Evolutionary conservation across 2,888 invertebrate species (phyloP), one percentile per base, ranked within the genome.

Genomic region (Dascillus cervinus): DNA sequence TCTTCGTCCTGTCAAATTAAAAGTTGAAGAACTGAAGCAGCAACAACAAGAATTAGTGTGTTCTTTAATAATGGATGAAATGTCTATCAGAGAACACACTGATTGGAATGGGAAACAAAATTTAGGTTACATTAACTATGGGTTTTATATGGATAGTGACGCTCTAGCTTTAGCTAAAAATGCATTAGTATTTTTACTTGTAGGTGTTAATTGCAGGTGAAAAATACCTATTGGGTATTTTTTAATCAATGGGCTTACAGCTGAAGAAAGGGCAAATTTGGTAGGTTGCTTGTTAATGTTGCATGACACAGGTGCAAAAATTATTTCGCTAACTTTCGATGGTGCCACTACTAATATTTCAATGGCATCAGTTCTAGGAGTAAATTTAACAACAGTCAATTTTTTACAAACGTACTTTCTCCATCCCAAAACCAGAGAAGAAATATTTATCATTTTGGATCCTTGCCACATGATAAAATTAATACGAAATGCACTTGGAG

Each of bases 181-280:
- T 10, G 27, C 20, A 12, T 10, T 27, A 3, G 19, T 19, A 2
- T 27, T 27, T 10, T 8, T 27, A 12, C 2, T 27, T 10, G 15
- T n/a, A n/a, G n/a, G n/a, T n/a, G n/a, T n/a, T n/a, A n/a, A n/a
- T n/a, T n/a, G n/a, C n/a, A n/a, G n/a, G 2, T 43, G 40, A 32
- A 43, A 43, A 37, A 17, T 42, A n/a, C 40, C 41, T n/a, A 17
- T 38, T n/a, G 43, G 13, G 1, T 43, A 43, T 34, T 43, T 40
- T 26, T 29, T 43, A 9, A 29, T 38, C 17, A 23, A 39, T 20
- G 26, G 26, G 3, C 10, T 37, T 6, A 28, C 11, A n/a, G 35
- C 30, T n/a, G 22, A 26, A 17, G 34, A 38, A 23, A 35, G 34
- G 22, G 39, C 42, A 5, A 38, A 30, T 17, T 17, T 40, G 2